Percentiles rank a stretch among this genome's conserved stretches.
These are phyloP conservation scores for Theretra japonica DNA, from an alignment of 2,888 invertebrate genomes.

Conservation along the genomic window DNA sequence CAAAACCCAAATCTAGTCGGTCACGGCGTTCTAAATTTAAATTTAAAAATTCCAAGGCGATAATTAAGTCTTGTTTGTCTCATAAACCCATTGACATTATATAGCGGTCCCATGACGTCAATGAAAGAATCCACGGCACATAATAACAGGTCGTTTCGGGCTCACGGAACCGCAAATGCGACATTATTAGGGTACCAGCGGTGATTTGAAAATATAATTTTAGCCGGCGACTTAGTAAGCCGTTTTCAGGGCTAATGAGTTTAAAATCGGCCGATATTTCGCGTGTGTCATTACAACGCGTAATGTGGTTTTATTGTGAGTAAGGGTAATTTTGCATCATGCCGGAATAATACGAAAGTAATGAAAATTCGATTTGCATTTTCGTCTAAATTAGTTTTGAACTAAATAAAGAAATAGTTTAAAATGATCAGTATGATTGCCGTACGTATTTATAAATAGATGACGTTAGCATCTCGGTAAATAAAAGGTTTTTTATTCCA, in stretches of 20 bases:
- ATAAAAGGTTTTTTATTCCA: no score
- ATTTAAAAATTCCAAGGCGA: background rate
- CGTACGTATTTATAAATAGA: background rate
- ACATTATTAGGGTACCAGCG: slow-evolving; percentile 50
- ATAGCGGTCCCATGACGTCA: slow-evolving; percentile 39
- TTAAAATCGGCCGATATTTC: slow-evolving; percentile 36
- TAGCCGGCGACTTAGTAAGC: slow-evolving; percentile 57
- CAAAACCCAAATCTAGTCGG: background rate
- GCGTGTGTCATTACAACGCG: slow-evolving; percentile 32
- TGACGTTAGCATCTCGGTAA: no score
- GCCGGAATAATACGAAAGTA: background rate
- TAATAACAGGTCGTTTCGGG: slow-evolving; percentile 53
- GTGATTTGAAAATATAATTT: slow-evolving; percentile 51
- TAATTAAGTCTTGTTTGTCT: slow-evolving; percentile 1
- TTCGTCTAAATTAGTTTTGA: no score
- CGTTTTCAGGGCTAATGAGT: slow-evolving; percentile 61
- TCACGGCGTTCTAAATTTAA: background rate
- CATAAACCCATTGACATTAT: background rate
- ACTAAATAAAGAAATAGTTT: background rate
- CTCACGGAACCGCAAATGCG: slow-evolving; percentile 47
- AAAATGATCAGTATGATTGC: background rate
- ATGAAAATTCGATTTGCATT: background rate
- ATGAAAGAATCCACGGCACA: slow-evolving; percentile 48
- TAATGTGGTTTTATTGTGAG: background rate
- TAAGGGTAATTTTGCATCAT: slow-evolving; percentile 11